These are phyloP conservation scores for Lacanobia wlatinum DNA, from an alignment of 2,888 invertebrate species.

Conservation along the genomic window DNA sequence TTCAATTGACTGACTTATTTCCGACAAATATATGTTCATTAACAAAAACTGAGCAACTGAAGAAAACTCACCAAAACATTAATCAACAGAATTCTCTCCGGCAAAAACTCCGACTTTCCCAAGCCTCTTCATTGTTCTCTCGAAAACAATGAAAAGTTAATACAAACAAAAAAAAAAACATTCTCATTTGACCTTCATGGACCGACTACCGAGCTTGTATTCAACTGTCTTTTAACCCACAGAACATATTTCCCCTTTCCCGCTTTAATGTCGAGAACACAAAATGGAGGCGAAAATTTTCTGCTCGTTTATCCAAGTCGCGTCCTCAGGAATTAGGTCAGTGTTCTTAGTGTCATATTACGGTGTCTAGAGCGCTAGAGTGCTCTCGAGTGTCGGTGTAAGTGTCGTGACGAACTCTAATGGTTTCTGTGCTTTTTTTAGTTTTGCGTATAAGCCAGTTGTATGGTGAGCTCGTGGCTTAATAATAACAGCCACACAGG, in stretches of 20 bases:
- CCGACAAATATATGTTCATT: too few relatives aligned
- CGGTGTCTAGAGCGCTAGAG: constrained; percentile 51
- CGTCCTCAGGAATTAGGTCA: constrained; percentile 60
- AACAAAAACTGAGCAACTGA: background rate
- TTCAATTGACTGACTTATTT: too few relatives aligned
- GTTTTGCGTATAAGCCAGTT: constrained; percentile 10
- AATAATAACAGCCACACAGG: too few relatives aligned
- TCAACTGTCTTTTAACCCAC: constrained; percentile 25
- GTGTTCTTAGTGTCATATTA: constrained; percentile 60
- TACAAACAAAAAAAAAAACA: background rate
- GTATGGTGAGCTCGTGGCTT: background rate
- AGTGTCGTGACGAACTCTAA: constrained; percentile 51
- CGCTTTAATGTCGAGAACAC: constrained; percentile 37
- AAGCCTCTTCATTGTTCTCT: constrained; percentile 33
- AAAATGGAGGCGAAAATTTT: constrained; percentile 21
- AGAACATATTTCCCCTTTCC: constrained; percentile 3
- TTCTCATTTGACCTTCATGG: constrained; percentile 13
- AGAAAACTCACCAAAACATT: background rate
- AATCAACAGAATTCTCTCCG: background rate
- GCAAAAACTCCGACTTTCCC: constrained; percentile 9
- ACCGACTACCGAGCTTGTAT: background rate
- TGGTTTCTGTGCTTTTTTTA: constrained; percentile 50
- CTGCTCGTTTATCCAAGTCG: constrained; percentile 31
- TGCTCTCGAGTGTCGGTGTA: constrained; percentile 41
- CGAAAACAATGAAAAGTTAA: constrained; percentile 36